These are phyloP conservation scores for Liodrosophila aerea DNA, from an alignment of 2,888 invertebrate species.

Conservation along the genomic window DNA sequence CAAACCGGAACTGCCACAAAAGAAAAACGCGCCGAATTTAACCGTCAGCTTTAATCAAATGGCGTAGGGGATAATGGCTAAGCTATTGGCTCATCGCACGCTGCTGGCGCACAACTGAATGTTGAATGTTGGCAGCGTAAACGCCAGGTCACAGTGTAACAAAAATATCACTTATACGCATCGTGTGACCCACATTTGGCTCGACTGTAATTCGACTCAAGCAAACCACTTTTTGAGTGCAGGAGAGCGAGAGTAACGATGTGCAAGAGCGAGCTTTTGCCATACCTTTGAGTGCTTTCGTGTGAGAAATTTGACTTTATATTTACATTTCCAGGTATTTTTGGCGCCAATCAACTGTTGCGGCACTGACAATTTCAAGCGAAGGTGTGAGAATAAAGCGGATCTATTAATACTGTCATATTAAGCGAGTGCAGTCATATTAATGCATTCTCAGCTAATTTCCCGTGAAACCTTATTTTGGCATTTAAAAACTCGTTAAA, in stretches of 20 bases:
- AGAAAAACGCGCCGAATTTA: constrained; percentile 53
- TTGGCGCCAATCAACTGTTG: constrained; percentile 76
- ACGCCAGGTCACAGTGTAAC: background rate
- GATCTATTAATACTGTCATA: constrained; percentile 17
- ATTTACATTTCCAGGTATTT: constrained; percentile 68
- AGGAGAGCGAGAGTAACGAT: constrained; percentile 5
- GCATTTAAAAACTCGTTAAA: too few relatives aligned
- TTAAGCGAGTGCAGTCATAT: constrained; percentile 34
- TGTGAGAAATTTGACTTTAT: constrained; percentile 28
- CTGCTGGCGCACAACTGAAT: constrained; percentile 34
- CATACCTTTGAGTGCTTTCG: constrained; percentile 30
- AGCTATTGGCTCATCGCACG: constrained; percentile 25
- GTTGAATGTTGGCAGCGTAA: background rate
- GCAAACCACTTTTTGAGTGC: background rate
- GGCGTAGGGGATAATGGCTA: constrained; percentile 1
- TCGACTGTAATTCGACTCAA: constrained; percentile 33
- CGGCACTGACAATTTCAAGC: constrained; percentile 21
- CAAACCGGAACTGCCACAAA: constrained; percentile 48
- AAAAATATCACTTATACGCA: constrained; percentile 59
- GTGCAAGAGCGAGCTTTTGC: constrained; percentile 16
- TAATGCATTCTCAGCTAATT: background rate
- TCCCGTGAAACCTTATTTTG: too few relatives aligned
- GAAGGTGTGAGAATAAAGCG: too few relatives aligned
- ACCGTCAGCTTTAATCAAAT: constrained; percentile 13
- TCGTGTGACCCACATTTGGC: constrained; percentile 64